Base-by-base conservation (phyloP, 2,888 invertebrate species). In the Mycogona germanica region DNA sequence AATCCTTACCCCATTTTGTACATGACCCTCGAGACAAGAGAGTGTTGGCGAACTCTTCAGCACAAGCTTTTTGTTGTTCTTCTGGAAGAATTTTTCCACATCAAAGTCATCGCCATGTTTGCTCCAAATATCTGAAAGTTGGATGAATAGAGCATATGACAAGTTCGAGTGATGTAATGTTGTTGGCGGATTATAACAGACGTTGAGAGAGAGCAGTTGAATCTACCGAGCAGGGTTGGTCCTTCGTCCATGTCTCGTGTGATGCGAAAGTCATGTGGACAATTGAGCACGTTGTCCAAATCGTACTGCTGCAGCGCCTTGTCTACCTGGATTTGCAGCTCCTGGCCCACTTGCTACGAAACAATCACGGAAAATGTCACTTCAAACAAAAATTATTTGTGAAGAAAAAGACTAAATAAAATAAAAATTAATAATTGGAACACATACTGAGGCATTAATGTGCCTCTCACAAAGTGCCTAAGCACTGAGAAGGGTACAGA, bases 201-300 rank as follows among this genome's bases (percentile, higher is more conserved):
- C 4, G 38, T 38, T 4, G 3, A 38, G 17, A 38, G 19, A 6
- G 6, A 28, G 17, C 3, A 25, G 17, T 37, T 2, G 28, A 5
- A 21, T n/a, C 17, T 55, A 50, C 50, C 50, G 23, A 55, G 23
- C 21, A 55, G 2, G 26, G 49, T 29, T n/a, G 49, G 50, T 17
- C 55, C 49, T 26, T 32, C 44, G 32, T 37, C 49, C 29, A 19
- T 23, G 21, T 79, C 78, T 3, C 67, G 65, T 12, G 66, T 61
- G 54, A 75, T 73, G 0, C 76, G 73, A 53, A 78, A 67, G 68
- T 81, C 81, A 63, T 80, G 79, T 0, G 78, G 78, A 61, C 79
- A 79, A 64, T 77, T 71, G 28, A 80, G 66, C 46, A 76, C 71
- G 62, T 74, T 75, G 57, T 75, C 74, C 26, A 61, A 42, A 50